These are phyloP conservation scores for Noctua fimbriata DNA, from an alignment of 2,888 invertebrate genomes.

Conservation along the genomic window DNA sequence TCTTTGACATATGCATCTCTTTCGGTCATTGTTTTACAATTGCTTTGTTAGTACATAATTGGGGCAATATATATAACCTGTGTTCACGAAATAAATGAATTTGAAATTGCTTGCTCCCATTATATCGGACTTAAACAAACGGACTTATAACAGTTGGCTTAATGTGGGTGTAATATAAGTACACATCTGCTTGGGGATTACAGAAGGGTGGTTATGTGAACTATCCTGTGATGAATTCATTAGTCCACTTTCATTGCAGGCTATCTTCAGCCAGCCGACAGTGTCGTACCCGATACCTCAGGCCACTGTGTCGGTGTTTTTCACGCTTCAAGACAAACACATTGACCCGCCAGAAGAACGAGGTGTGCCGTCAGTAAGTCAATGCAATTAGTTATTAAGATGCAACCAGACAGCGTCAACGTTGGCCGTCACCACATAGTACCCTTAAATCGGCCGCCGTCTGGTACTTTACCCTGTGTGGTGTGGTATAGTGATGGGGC, in stretches of 20 bases:
- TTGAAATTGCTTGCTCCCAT: too few species aligned
- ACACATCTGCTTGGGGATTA: too few species aligned
- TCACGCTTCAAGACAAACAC: constrained; percentile 80
- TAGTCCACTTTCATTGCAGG: constrained; percentile 68
- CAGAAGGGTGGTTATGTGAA: too few species aligned
- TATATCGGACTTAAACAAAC: too few species aligned
- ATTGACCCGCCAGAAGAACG: constrained; percentile 70
- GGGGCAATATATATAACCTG: too few species aligned
- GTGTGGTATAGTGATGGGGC: not conserved
- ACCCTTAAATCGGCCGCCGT: not conserved
- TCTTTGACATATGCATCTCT: too few species aligned
- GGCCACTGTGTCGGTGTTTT: constrained; percentile 82
- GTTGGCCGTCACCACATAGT: not conserved
- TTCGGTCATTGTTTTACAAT: too few species aligned
- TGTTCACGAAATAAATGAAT: too few species aligned
- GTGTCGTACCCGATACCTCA: constrained; percentile 83
- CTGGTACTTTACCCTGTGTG: not conserved
- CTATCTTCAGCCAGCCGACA: constrained; percentile 85
- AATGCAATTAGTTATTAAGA: not conserved
- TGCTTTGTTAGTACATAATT: too few species aligned
- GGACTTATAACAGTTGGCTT: too few species aligned
- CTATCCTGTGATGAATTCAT: not conserved
- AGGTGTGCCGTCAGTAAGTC: constrained; percentile 74
- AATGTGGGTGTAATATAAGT: too few species aligned
- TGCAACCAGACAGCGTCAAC: not conserved